Percentiles rank a stretch among this genome's conserved stretches.
phyloP scores from a whole-genome alignment of 2,797 vertebrate species.

The Austrolebias charrua region DNA sequence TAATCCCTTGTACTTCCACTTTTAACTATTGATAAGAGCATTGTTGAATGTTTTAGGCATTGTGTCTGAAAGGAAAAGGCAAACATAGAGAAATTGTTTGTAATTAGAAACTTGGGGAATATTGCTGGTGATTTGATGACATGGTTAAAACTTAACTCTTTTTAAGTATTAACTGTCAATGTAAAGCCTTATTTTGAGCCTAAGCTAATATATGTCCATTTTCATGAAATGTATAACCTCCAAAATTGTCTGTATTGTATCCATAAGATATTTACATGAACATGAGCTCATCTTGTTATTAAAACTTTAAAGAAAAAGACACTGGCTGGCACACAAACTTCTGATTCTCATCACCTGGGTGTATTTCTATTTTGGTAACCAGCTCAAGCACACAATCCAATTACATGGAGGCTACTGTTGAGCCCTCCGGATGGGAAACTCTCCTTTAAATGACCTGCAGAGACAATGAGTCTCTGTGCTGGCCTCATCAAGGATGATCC shows the following conservation, averaged over 20 bases:
- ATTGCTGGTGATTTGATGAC: no score
- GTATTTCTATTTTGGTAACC: slow-evolving; percentile 74
- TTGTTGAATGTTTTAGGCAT: no score
- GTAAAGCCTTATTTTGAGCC: background rate
- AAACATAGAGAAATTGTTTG: no score
- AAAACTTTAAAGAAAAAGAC: slow-evolving; percentile 48
- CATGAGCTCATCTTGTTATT: slow-evolving; percentile 13
- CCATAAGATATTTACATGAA: background rate
- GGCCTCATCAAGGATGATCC: slow-evolving; percentile 13
- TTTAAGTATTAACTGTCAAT: background rate
- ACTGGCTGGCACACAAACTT: slow-evolving; percentile 49
- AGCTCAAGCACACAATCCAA: slow-evolving; percentile 75
- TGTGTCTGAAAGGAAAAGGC: no score
- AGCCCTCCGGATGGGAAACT: slow-evolving; percentile 30
- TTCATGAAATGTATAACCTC: background rate
- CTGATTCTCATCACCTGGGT: slow-evolving; percentile 68
- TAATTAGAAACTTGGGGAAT: no score
- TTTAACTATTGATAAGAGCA: no score
- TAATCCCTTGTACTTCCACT: no score
- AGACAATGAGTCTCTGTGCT: slow-evolving; percentile 4
- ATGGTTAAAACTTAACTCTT: no score
- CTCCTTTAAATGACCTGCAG: slow-evolving; percentile 47
- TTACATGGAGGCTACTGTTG: slow-evolving; percentile 63
- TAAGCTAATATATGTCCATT: background rate
- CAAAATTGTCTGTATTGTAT: background rate